A percentile compares a stretch with the other conserved stretches of the same genome.
Conservation (phyloP, 2,797 vertebrate species). For the Hoplostethus atlanticus region DNA sequence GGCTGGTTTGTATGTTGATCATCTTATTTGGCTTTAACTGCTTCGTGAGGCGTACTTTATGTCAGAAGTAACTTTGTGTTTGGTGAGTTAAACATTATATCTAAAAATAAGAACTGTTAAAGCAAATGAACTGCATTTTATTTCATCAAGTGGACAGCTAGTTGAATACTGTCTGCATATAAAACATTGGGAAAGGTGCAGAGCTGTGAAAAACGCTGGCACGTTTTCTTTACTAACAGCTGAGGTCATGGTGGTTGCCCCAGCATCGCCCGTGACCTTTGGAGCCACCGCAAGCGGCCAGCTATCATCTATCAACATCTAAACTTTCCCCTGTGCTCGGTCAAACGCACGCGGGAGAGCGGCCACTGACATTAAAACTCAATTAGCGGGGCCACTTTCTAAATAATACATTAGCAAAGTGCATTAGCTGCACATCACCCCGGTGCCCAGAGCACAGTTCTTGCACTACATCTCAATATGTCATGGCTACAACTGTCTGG, state of each 20-base stretch:
- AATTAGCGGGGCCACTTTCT: constrained; percentile 84
- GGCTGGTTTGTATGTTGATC: constrained; percentile 1
- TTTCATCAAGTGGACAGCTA: not conserved
- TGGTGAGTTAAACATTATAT: not conserved
- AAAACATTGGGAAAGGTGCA: constrained; percentile 20
- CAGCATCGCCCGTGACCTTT: constrained; percentile 79
- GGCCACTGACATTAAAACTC: constrained; percentile 87
- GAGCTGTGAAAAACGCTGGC: not conserved
- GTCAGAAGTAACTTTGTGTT: not conserved
- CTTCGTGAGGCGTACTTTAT: not conserved
- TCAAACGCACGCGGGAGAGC: constrained; percentile 79
- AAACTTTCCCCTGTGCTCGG: constrained; percentile 78
- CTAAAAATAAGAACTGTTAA: not conserved
- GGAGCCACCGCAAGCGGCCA: constrained; percentile 69
- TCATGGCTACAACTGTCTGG: constrained; percentile 68
- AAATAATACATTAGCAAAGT: constrained; percentile 87
- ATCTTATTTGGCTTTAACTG: not conserved
- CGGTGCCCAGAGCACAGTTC: constrained; percentile 70
- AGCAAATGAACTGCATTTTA: not conserved
- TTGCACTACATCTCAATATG: constrained; percentile 80
- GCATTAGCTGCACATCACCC: constrained; percentile 78
- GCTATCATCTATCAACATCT: constrained; percentile 85
- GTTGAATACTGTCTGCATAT: constrained; percentile 16
- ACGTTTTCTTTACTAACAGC: constrained; percentile 50
- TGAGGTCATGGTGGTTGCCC: constrained; percentile 63